Evolutionary conservation across 2,113 vertebrate species (phyloP).

Genomic region (Eptesicus fuscus): DNA sequence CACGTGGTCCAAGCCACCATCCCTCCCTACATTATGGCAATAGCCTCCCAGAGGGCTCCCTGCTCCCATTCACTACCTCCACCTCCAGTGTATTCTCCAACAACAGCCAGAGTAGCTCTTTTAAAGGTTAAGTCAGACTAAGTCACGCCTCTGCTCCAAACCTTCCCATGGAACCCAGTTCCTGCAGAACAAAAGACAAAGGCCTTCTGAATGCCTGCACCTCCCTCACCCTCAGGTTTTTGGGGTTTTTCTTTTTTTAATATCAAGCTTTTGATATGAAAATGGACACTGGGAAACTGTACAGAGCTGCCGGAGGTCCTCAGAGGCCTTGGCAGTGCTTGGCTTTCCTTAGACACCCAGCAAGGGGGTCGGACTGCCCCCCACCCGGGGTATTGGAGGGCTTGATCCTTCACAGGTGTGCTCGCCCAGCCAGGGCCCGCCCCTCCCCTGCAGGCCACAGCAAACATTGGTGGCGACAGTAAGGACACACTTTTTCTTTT

Average conservation of each 20-base stretch:
- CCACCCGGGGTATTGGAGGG: too few species aligned
- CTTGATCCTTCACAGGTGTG: not conserved
- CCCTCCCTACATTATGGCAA: fast-evolving
- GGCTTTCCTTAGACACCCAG: not conserved
- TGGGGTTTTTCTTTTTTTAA: not conserved
- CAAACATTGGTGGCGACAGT: not conserved
- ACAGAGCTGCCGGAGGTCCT: not conserved
- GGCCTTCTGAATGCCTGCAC: not conserved
- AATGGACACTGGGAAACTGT: not conserved
- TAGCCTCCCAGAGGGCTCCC: not conserved
- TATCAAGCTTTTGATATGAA: not conserved
- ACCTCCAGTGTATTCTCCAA: not conserved
- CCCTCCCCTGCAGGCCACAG: not conserved
- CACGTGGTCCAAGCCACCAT: not conserved
- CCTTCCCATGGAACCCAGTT: not conserved
- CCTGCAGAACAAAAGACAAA: not conserved
- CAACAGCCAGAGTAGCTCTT: not conserved
- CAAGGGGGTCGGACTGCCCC: not conserved
- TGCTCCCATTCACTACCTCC: fast-evolving
- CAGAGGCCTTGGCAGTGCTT: not conserved
- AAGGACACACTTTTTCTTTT: slow-evolving; percentile 61
- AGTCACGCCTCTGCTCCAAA: not conserved
- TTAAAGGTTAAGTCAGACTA: not conserved
- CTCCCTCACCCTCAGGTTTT: not conserved
- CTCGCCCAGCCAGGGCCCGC: not conserved